A percentile compares a stretch with the other conserved stretches of the same genome.
Evolutionary conservation across 2,113 vertebrate genomes (phyloP).

Genomic region (Thymallus thymallus): DNA sequence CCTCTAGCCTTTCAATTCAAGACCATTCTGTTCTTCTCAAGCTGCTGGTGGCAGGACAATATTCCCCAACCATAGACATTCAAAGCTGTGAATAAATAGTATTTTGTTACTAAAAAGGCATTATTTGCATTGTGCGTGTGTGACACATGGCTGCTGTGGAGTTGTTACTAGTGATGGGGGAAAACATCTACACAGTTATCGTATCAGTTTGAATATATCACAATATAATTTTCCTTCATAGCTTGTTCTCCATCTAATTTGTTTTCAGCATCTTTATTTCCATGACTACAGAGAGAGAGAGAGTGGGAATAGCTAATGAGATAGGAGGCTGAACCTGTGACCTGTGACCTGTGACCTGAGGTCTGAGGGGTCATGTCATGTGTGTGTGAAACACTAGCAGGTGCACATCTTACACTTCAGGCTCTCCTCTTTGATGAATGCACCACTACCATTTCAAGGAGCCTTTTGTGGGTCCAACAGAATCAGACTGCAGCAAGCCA

Average conservation of each 20-base stretch:
- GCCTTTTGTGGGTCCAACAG: not conserved
- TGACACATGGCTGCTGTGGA: not conserved
- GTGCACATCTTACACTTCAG: not conserved
- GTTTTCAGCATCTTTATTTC: too few relatives aligned
- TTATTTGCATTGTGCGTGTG: not conserved
- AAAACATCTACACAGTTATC: not conserved
- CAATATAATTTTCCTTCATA: too few relatives aligned
- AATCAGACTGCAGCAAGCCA: not conserved
- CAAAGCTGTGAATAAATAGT: not conserved
- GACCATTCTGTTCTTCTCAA: slow-evolving; percentile 11
- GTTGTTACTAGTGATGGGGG: not conserved
- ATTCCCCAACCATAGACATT: not conserved
- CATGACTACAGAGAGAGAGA: not conserved
- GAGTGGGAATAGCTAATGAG: not conserved
- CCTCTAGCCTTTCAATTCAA: slow-evolving; percentile 14
- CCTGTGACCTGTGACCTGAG: too few relatives aligned
- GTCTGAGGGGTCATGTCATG: not conserved
- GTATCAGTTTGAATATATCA: too few relatives aligned
- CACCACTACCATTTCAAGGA: not conserved
- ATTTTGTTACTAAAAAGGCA: not conserved
- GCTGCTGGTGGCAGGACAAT: not conserved
- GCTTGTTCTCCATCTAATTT: too few relatives aligned
- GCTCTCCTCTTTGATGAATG: not conserved
- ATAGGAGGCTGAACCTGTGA: not conserved
- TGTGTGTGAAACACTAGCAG: not conserved